These are phyloP conservation scores for Ochropleura leucogaster DNA, from an alignment of 2,888 invertebrate species.

Conservation along the genomic window DNA sequence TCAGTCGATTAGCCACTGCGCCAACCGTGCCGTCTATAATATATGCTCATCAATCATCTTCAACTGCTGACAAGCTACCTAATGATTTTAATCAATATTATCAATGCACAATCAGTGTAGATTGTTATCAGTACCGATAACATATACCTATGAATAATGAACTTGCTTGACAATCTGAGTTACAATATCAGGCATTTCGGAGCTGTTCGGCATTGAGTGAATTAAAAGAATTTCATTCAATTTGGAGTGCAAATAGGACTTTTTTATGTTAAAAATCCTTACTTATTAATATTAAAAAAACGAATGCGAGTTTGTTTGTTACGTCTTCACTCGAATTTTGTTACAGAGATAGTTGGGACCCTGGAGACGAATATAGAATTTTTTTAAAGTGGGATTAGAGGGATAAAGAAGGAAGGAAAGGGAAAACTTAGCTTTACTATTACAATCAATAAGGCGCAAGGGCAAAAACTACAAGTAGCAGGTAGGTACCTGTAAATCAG, in stretches of 20 bases:
- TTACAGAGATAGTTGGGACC: no score
- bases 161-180: not conserved
- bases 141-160: conserved; percentile 1
- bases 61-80: not conserved
- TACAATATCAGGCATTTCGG: not conserved
- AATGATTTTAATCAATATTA: not conserved
- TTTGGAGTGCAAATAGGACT: not conserved
- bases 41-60: conserved; percentile 8
- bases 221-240: not conserved
- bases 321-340: no score
- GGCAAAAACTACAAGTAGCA: no score
- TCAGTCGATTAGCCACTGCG: no score
- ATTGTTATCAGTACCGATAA: conserved; percentile 3
- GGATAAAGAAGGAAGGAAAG: no score
- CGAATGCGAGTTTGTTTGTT: no score
- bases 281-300: no score
- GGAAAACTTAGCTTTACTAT: no score
- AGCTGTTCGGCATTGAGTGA: not conserved
- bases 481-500: no score
- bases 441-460: no score
- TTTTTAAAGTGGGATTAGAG: no score
- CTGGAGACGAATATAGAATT: no score
- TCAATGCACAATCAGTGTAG: not conserved
- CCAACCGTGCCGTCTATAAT: not conserved
- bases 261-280: not conserved